Conservation (phyloP, 2,113 vertebrate species). For the Salvelinus namaycush region DNA sequence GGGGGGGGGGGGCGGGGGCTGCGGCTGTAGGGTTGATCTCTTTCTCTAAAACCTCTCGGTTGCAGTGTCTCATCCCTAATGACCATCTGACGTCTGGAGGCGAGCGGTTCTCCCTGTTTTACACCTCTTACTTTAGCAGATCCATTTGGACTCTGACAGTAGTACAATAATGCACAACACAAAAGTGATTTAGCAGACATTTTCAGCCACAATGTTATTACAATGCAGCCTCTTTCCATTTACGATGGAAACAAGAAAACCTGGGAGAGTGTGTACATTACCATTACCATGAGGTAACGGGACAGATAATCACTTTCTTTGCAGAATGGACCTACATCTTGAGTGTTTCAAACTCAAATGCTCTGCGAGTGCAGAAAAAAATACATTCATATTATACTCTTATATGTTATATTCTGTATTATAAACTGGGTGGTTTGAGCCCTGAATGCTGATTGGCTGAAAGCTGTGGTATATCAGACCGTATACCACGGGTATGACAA, state of each 20-base stretch:
- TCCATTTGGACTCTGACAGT: conserved; percentile 35
- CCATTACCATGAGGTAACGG: conserved; percentile 21
- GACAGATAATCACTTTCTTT: conserved; percentile 2
- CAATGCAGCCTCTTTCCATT: conserved; percentile 30
- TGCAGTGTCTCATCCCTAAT: neutral
- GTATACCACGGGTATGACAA: no score
- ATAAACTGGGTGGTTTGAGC: no score
- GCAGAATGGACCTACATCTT: neutral
- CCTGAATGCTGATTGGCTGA: no score
- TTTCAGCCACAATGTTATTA: conserved; percentile 33
- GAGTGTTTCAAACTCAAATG: neutral
- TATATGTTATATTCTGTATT: neutral
- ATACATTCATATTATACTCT: neutral
- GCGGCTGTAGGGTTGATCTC: conserved; percentile 2
- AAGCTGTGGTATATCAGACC: no score
- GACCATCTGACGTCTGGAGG: conserved; percentile 2
- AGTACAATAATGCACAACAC: conserved; percentile 25
- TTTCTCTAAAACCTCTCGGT: conserved; percentile 7
- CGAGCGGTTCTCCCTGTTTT: neutral
- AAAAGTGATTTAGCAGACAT: conserved; percentile 28
- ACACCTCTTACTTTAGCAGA: conserved; percentile 16
- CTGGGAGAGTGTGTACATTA: conserved; percentile 10
- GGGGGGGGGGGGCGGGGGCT: no score
- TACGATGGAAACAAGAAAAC: conserved; percentile 27
- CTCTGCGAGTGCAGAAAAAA: neutral